Conservation (phyloP, 2,888 invertebrate species). For the Eupithecia subumbrata region DNA sequence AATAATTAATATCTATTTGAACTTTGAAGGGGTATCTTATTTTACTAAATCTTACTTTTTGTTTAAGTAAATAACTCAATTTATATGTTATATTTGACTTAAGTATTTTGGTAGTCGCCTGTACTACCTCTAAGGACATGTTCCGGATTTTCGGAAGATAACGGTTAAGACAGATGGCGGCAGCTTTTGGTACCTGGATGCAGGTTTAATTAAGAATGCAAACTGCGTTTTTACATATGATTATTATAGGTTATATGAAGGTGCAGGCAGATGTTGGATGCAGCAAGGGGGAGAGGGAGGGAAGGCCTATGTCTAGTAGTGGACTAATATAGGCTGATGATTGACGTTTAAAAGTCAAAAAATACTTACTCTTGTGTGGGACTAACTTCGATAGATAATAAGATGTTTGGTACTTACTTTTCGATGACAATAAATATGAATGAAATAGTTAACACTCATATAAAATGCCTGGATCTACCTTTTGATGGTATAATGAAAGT, state of each 20-base stretch:
- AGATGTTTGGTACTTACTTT: too few relatives aligned
- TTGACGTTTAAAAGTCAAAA: background rate
- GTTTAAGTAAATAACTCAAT: background rate
- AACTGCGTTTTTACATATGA: background rate
- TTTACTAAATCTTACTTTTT: too few relatives aligned
- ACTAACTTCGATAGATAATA: background rate
- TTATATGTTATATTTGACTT: background rate
- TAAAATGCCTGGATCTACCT: background rate
- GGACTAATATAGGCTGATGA: background rate
- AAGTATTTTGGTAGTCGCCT: conserved; percentile 1
- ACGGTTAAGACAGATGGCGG: conserved; percentile 25
- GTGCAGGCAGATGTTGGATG: too few relatives aligned
- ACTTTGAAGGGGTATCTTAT: background rate
- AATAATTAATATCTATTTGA: background rate
- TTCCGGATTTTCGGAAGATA: conserved; percentile 27
- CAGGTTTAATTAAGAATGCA: conserved; percentile 14
- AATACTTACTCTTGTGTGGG: background rate
- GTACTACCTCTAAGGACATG: conserved; percentile 14
- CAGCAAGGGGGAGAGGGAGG: background rate
- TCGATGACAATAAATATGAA: too few relatives aligned
- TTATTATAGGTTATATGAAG: background rate
- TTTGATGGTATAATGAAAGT: background rate
- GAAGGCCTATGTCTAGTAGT: background rate
- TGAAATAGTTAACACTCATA: too few relatives aligned
- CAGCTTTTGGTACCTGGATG: conserved; percentile 22